Evolutionary conservation across 2,888 invertebrate species (phyloP), one percentile per base, ranked within the genome.

Genomic region (Drosophila kuntzei): DNA sequence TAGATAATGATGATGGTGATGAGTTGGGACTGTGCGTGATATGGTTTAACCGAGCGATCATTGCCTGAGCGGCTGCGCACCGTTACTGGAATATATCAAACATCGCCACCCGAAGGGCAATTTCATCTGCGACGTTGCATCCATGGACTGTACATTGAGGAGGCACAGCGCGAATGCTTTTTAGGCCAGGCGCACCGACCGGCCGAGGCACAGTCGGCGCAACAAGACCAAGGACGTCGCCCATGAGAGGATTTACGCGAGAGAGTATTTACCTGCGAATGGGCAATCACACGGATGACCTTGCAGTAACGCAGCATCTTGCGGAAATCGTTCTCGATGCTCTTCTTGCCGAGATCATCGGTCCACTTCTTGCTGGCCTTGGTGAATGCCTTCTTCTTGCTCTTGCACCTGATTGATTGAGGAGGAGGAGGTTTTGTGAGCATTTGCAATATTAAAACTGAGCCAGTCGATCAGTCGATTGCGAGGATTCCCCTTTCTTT

Each of bases 311-410:
- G 98, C 92, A 98, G 95, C 95, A 99, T 98, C 93, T 98, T 99
- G 93, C 96, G 96, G 92, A 99, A 96, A 91, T 99, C 98, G 84
- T 96, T 96, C 89, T 99, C 98, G 92, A 99, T 99, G 77, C 98
- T 97, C 93, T 98, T 98, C 93, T 97, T 97, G 66, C 99, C 99
- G 84, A 97, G 95, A 90, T 98, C 97, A 94, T 99, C 99, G 89
- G 97, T 96, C 99, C 99, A 99, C 93, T 99, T 99, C 94, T 99
- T 99, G 92, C 97, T 96, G 73, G 98, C 95, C 94, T 99, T 99
- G 81, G 98, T 97, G 94, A 99, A 99, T 77, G 99, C 99, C 98
- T 99, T 99, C 97, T 99, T 99, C 96, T 99, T 98, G 93, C 98
- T 98, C 94, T 98, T 97, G 94, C 98, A 99, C 99, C 99, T 99